Evolutionary conservation across 2,888 invertebrate species (phyloP).

Genomic region (Diarsia dahlii): DNA sequence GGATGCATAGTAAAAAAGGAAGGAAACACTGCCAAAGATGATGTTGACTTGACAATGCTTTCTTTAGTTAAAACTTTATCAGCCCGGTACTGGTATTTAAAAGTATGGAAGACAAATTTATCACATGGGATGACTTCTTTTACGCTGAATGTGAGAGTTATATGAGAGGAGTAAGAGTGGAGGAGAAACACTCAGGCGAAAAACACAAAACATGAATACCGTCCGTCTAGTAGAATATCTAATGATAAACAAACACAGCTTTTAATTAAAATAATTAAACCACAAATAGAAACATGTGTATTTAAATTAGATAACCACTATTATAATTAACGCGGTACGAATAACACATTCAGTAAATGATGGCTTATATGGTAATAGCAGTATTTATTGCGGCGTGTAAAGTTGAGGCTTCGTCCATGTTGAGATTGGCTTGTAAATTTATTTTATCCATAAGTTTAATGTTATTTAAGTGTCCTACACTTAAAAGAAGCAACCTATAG

Average conservation of each 20-base stretch:
- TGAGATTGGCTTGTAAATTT: neutral
- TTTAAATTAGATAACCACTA: slow-evolving; percentile 14
- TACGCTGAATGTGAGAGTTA: neutral
- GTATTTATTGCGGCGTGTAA: slow-evolving; percentile 19
- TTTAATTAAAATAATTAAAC: slow-evolving; percentile 12
- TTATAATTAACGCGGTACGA: slow-evolving; percentile 7
- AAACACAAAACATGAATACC: neutral
- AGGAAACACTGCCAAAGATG: too few species aligned
- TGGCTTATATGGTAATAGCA: slow-evolving; percentile 22
- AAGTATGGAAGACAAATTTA: neutral
- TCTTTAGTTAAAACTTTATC: neutral
- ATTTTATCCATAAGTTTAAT: neutral
- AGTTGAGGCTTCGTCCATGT: slow-evolving; percentile 2
- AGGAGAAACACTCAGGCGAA: neutral
- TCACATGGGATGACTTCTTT: neutral
- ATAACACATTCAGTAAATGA: slow-evolving; percentile 32
- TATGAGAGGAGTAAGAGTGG: neutral
- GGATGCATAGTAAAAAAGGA: neutral
- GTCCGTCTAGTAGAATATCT: neutral
- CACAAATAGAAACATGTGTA: slow-evolving; percentile 22
- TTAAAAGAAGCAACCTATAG: neutral
- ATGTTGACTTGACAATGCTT: neutral
- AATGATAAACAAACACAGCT: neutral
- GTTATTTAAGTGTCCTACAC: neutral
- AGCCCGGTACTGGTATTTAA: neutral